A percentile compares a stretch with the other conserved stretches of the same genome.
Conservation (phyloP, 1,140 invertebrate genomes). For the Globodera ellingtonae region DNA sequence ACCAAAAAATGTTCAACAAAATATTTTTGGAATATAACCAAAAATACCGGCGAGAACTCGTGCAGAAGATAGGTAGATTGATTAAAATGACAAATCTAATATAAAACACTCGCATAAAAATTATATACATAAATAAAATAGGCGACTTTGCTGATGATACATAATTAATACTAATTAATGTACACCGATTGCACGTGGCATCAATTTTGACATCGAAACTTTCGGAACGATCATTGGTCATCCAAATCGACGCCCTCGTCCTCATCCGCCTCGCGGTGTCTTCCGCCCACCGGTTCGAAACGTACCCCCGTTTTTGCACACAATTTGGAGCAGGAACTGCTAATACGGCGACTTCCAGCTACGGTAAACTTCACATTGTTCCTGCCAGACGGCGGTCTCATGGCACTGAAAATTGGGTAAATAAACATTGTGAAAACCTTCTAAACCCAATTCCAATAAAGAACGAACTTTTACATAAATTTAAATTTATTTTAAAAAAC, state of each 20-base stretch:
- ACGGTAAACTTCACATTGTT: neutral
- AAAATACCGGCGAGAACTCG: too few species aligned
- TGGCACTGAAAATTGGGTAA: neutral
- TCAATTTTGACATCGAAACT: neutral
- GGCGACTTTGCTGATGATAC: too few species aligned
- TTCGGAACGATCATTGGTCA: neutral
- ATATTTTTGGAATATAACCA: too few species aligned
- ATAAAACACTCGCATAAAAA: too few species aligned
- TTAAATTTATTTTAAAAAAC: neutral
- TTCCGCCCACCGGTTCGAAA: neutral
- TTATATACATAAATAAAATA: too few species aligned
- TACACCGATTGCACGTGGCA: slow-evolving; percentile 1
- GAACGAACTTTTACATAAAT: neutral
- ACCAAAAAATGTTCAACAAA: neutral
- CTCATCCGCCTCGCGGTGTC: slow-evolving; percentile 7
- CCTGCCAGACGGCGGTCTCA: neutral
- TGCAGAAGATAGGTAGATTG: too few species aligned
- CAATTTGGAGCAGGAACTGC: slow-evolving; percentile 8
- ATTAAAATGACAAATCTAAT: too few species aligned
- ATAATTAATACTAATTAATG: neutral
- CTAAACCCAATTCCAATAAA: neutral
- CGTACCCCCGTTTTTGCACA: neutral
- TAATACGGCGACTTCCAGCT: neutral
- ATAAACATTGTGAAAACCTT: too few species aligned
- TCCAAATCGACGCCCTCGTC: slow-evolving; percentile 4